Conservation (phyloP, 2,888 invertebrate species). For the Thecophora atra region DNA sequence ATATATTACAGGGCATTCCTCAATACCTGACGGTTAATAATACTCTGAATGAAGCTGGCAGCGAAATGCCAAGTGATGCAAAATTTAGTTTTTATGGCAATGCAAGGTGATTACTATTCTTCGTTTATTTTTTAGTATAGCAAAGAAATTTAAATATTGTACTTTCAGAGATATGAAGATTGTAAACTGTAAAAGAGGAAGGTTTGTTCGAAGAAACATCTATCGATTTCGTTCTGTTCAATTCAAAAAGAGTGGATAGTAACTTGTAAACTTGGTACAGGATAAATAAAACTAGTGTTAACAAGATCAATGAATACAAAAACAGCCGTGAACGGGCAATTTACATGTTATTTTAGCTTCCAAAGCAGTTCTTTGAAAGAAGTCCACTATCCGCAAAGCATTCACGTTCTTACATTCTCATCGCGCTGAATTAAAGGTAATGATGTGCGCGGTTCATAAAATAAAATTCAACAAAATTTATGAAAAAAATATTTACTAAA, state of each 20-base stretch:
- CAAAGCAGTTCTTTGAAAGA: neutral
- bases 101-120: conserved; percentile 40
- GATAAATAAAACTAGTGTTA: too few relatives aligned
- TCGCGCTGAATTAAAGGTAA: too few relatives aligned
- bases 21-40: conserved; percentile 34
- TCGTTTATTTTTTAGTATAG: neutral
- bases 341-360: neutral
- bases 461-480: too few relatives aligned
- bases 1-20: conserved; percentile 30
- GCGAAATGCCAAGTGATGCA: conserved; percentile 49
- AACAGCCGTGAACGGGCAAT: too few relatives aligned
- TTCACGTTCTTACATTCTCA: too few relatives aligned
- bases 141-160: neutral
- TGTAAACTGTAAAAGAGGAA: conserved; percentile 13
- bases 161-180: conserved; percentile 22
- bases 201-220: neutral
- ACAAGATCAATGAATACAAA: too few relatives aligned
- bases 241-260: neutral
- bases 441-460: too few relatives aligned
- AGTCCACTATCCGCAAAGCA: too few relatives aligned
- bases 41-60: conserved; percentile 46
- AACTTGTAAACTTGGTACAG: neutral
- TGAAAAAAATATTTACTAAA: too few relatives aligned
- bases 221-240: conserved; percentile 16
- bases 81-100: conserved; percentile 52